phyloP scores from a whole-genome alignment of 2,797 vertebrate species.

The Macropodus opercularis region DNA sequence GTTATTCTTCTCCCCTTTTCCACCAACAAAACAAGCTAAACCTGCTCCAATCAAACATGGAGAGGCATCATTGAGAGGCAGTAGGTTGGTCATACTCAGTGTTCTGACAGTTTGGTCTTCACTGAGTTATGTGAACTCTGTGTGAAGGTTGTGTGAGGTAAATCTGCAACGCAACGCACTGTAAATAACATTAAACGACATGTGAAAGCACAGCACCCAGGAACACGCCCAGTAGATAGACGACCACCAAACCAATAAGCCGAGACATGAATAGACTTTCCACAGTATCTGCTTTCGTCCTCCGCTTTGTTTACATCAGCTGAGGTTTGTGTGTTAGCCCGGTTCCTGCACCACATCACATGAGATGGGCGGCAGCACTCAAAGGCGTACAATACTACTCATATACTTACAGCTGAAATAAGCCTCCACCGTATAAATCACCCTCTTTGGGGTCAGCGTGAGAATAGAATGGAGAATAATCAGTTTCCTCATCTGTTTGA shows the following conservation, averaged over 20 bases:
- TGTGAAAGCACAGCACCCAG: too few relatives aligned
- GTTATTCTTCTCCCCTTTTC: too few relatives aligned
- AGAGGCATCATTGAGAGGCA: too few relatives aligned
- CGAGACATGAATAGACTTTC: constrained; percentile 22
- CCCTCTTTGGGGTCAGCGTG: not conserved
- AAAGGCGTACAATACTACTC: not conserved
- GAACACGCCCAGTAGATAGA: not conserved
- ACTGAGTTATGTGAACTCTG: not conserved
- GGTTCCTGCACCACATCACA: not conserved
- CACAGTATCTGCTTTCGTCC: constrained; percentile 17
- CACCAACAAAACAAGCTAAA: too few relatives aligned
- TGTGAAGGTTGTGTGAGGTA: not conserved
- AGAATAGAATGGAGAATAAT: not conserved
- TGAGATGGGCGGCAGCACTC: not conserved
- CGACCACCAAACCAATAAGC: constrained; percentile 17
- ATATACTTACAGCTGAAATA: not conserved
- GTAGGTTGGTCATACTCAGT: not conserved
- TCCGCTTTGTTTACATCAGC: constrained; percentile 7
- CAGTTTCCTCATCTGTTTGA: not conserved
- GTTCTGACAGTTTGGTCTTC: not conserved
- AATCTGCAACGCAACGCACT: not conserved
- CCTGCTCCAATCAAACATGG: too few relatives aligned
- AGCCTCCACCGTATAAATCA: not conserved
- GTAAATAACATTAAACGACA: not conserved
- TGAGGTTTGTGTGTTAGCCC: not conserved